Base-by-base conservation (phyloP, 2,888 invertebrate species). In the Acanthosepion pharaonis region DNA sequence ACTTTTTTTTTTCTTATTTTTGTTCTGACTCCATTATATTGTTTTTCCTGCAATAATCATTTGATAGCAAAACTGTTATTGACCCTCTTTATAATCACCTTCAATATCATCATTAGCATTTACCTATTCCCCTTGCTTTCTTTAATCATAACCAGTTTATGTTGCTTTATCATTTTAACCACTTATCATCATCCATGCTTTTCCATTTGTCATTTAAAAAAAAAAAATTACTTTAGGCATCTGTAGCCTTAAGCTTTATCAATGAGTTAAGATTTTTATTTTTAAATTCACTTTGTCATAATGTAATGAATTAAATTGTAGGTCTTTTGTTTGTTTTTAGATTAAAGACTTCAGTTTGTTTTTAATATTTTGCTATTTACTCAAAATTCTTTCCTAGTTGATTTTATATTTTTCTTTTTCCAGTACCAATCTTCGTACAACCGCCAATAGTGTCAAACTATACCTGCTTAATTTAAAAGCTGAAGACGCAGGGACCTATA, bases 401-500 rank as follows among this genome's bases (percentile, higher is more conserved):
- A 3, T 59, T 25, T 59, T 59, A 18, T 4, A 15, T 59, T 59
- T 78, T 33, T 78, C n/a, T 78, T 15, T 53, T 93, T 93, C 51
- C 28, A 93, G 93, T n/a, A 49, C 49, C 4, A n/a, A 5, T 25
- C 91, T 94, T n/a, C 28, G 91, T 94, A 51, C 5, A 28, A 49
- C 20, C 11, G 3, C 23, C 0, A 93, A 92, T 49, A 48, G 33
- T 20, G 33, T 49, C 18, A 55, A 55, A 6, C 92, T 94, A 20
- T 55, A 92, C 51, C 53, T 94, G 23, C n/a, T 49, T 48, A 64
- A 94, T 3, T 91, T 94, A 64, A 42, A 25, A 5, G 64, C 91
- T 49, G 59, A 64, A 49, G 94, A 94, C 53, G 94, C 91, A 28
- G 94, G 94, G 4, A 33, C 15, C 15, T 94, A 94, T 42, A 91